Evolutionary conservation across 2,797 vertebrate genomes (phyloP), one percentile per base, ranked within the genome.

Genomic region (Myotis pilosus): DNA sequence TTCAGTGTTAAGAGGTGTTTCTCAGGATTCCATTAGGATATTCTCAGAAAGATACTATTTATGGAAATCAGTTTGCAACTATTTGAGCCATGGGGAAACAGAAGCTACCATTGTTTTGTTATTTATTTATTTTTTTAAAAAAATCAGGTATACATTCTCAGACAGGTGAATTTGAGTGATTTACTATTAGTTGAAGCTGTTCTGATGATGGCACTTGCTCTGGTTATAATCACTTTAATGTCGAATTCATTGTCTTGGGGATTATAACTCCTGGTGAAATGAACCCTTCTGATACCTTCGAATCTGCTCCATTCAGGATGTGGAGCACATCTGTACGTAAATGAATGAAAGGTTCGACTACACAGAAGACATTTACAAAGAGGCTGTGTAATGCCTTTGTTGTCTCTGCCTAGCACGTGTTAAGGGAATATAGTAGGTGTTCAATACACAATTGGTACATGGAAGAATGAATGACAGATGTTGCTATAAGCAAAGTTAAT

Each of bases 1-100:
- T 97, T 96, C 86, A 88, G 93, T 95, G 96, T 95, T 96, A 97
- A 96, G 94, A 93, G 80, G 97, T 95, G 84, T 97, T 98, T 97
- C 91, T 96, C 38, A 92, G 93, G 49, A 78, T 94, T 74, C 86
- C 82, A 83, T 89, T 81, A 62, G 94, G 93, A 87, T 97, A 86
- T 84, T 96, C 92, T 89, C n/a, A 87, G 89, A 57, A 91, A 76
- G 57, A 44, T 23, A 82, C 25, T 69, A 86, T 71, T 92, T 87
- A 81, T 66, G 86, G 30, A 96, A 92, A 92, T 93, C 62, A 95
- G 64, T 83, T 81, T 33, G 72, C 86, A 92, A 89, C 53, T n/a
- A 66, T 81, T 79, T 91, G 74, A 94, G 33, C 38, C 64, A 75
- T 28, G 8, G 62, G 57, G 41, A 93, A 93, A 62, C 49, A 38